Evolutionary conservation across 2,797 vertebrate species (phyloP).

Genomic region (Danio choprae): DNA sequence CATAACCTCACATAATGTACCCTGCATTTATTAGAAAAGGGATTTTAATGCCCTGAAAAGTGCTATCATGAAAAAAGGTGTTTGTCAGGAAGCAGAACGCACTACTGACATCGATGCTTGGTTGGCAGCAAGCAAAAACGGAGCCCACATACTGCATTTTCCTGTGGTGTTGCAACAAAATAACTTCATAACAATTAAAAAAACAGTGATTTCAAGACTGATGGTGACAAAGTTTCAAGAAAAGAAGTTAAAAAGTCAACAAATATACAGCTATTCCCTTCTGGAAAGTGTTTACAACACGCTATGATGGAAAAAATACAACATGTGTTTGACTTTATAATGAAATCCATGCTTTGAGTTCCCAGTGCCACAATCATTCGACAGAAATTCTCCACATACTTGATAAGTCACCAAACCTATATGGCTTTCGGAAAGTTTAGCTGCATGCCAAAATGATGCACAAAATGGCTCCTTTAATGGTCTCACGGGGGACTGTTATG

Average conservation of each 20-base stretch:
- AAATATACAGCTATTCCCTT: constrained; percentile 40
- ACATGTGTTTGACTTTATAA: constrained; percentile 7
- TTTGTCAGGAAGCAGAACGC: constrained; percentile 4
- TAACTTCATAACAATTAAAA: constrained; percentile 19
- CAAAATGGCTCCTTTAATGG: constrained; percentile 48
- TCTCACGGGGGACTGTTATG: constrained; percentile 39
- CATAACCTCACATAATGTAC: constrained; percentile 35
- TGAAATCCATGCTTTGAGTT: constrained; percentile 9
- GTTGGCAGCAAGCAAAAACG: constrained; percentile 4
- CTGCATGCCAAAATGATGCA: constrained; percentile 1
- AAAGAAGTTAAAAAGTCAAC: constrained; percentile 25
- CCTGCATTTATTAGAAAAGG: constrained; percentile 17
- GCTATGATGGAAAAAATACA: constrained; percentile 23
- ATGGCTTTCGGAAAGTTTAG: constrained; percentile 35
- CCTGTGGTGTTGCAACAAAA: constrained; percentile 30
- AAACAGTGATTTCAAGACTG: constrained; percentile 2
- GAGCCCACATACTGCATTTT: not conserved
- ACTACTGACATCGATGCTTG: constrained; percentile 24
- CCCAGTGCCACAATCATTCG: not conserved
- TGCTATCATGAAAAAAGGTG: constrained; percentile 19
- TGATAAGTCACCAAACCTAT: constrained; percentile 1
- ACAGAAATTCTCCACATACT: not conserved
- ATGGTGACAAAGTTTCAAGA: not conserved
- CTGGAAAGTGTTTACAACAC: constrained; percentile 38
- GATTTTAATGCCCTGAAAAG: constrained; percentile 18